Evolutionary conservation across 2,797 vertebrate genomes (phyloP).

Genomic region (Chloroceryle amazona): DNA sequence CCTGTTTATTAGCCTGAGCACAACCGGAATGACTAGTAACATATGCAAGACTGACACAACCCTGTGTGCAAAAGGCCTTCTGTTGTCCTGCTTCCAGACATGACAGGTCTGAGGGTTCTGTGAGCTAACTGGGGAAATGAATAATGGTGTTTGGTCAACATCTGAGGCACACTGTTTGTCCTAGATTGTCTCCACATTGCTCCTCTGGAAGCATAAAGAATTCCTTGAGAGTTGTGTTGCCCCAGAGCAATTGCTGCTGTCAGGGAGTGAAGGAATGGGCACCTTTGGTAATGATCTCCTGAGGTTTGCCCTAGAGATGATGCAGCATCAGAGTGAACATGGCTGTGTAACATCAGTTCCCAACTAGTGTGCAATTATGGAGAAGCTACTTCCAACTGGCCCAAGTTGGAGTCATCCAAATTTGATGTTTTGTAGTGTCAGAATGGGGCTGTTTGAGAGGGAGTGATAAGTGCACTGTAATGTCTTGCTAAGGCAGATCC

Average conservation of each 20-base stretch:
- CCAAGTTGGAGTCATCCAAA: not conserved
- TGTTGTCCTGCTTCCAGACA: not conserved
- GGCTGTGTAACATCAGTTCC: not conserved
- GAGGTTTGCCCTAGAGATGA: not conserved
- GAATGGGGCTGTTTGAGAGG: not conserved
- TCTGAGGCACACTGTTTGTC: fast-evolving
- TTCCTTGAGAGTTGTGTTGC: not conserved
- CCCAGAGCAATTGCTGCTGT: not conserved
- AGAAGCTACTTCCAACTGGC: not conserved
- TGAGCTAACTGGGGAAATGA: not conserved
- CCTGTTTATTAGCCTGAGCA: not conserved
- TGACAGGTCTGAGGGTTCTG: not conserved
- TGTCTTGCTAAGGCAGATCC: not conserved
- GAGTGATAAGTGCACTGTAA: fast-evolving
- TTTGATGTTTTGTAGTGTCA: not conserved
- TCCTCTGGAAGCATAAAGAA: not conserved
- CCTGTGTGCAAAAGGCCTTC: not conserved
- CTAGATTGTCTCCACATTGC: not conserved
- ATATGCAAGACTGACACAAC: fast-evolving
- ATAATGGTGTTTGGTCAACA: not conserved
- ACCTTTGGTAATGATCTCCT: not conserved
- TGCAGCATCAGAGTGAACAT: fast-evolving
- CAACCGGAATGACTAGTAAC: not conserved
- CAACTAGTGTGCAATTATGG: not conserved
- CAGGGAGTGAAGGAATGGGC: not conserved